Conservation (phyloP, 2,888 invertebrate genomes). For the Osedax fenrisi region DNA sequence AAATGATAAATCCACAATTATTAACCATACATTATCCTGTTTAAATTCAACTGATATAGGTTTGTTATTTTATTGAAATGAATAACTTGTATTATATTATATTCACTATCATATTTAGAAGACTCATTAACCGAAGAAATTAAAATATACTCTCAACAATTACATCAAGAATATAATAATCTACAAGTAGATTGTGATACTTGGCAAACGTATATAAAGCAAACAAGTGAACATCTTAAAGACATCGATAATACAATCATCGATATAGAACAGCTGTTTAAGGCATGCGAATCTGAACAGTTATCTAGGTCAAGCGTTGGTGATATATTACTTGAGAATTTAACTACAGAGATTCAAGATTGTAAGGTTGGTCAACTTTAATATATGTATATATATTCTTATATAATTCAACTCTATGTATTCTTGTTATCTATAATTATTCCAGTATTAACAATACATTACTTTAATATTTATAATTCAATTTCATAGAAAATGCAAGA, state of each 20-base stretch:
- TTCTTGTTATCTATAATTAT: not conserved
- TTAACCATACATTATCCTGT: not conserved
- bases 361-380: too few species aligned
- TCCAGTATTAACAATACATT: not conserved
- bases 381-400: not conserved
- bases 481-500: not conserved
- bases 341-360: conserved; percentile 58
- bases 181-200: not conserved
- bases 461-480: too few species aligned
- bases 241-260: not conserved
- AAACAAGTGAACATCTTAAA: not conserved
- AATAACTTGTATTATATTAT: not conserved
- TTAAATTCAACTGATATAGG: not conserved
- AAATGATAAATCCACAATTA: not conserved
- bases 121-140: not conserved
- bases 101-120: not conserved
- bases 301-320: not conserved
- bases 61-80: not conserved
- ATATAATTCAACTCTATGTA: not conserved
- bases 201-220: not conserved
- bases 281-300: not conserved
- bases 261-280: not conserved
- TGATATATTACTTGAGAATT: conserved; percentile 54
- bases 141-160: not conserved
- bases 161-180: not conserved